A percentile compares a stretch with the other conserved stretches of the same genome.
These are phyloP conservation scores for Rattus norvegicus DNA, from an alignment of 2,113 vertebrate genomes.

Conservation along the genomic window GRCr8 NC_086024.1:47825001-47825500, in stretches of 20 bases:
- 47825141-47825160: too few relatives aligned
- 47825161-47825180: not conserved
- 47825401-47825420: not conserved
- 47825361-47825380: not conserved
- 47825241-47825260: not conserved
- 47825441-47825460: not conserved
- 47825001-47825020: not conserved
- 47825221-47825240: not conserved
- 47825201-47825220: not conserved
- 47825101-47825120: not conserved
- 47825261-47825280: not conserved
- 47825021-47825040: not conserved
- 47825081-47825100: not conserved
- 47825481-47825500: not conserved
- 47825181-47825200: not conserved
- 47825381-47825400: not conserved
- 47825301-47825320: not conserved
- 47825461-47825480: rapidly evolving
- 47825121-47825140: not conserved
- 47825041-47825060: not conserved
- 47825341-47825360: not conserved
- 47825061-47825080: not conserved
- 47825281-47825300: not conserved
- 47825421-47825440: too few relatives aligned
- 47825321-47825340: not conserved